phyloP scores from a whole-genome alignment of 2,113 vertebrate genomes.

The Psammodynastes pulverulentus region DNA sequence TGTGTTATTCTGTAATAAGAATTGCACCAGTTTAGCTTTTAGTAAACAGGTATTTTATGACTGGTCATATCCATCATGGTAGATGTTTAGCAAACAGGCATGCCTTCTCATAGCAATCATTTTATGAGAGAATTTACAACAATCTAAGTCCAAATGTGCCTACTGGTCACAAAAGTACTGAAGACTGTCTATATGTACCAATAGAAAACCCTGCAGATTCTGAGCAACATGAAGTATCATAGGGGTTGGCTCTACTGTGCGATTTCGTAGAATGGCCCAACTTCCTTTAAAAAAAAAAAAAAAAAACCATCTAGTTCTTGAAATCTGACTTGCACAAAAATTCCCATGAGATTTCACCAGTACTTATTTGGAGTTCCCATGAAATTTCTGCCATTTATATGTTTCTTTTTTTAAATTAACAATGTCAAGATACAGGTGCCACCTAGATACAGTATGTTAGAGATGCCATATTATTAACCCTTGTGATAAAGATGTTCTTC shows the following conservation, averaged over 20 bases:
- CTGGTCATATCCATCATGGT: background rate
- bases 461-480: background rate
- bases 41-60: background rate
- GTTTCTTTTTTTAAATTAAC: background rate
- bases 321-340: background rate
- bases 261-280: background rate
- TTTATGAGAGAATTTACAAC: background rate
- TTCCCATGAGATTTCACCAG: background rate
- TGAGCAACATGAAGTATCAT: background rate
- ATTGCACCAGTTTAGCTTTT: background rate
- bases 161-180: background rate
- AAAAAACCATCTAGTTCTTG: background rate
- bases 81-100: background rate
- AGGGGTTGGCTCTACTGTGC: background rate
- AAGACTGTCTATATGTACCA: background rate
- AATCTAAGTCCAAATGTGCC: background rate
- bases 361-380: background rate
- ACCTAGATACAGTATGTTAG: background rate
- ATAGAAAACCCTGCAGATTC: background rate
- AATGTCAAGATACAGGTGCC: background rate
- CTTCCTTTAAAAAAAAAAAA: background rate
- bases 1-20: background rate
- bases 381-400: background rate
- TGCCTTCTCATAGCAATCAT: background rate
- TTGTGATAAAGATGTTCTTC: background rate